Percentiles rank a stretch among this genome's conserved stretches.
Conservation (phyloP, 2,888 invertebrate genomes). For the Toxonevra muliebris region DNA sequence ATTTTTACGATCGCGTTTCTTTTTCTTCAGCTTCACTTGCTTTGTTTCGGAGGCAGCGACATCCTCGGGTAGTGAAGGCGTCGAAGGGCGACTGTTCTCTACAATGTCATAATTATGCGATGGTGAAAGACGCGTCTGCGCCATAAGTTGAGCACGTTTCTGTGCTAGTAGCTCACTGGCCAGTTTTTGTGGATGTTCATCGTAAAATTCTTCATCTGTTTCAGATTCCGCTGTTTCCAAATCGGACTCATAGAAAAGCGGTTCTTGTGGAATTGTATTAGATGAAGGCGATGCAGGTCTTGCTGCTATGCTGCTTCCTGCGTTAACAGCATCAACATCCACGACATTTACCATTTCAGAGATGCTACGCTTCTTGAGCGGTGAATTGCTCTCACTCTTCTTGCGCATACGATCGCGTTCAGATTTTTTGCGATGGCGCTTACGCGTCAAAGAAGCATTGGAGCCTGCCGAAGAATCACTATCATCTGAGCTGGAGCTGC, state of each 20-base stretch:
- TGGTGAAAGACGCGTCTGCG: conserved; percentile 72
- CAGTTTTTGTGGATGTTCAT: conserved; percentile 80
- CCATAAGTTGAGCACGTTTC: conserved; percentile 76
- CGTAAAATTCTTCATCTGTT: conserved; percentile 89
- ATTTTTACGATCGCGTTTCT: conserved; percentile 72
- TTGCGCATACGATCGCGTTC: conserved; percentile 65
- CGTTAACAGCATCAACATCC: conserved; percentile 34
- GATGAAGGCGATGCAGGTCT: conserved; percentile 39
- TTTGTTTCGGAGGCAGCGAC: conserved; percentile 59
- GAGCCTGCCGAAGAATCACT: conserved; percentile 62
- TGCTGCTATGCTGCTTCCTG: conserved; percentile 66
- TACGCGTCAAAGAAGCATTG: conserved; percentile 54
- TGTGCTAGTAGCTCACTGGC: conserved; percentile 79
- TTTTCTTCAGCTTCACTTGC: conserved; percentile 73
- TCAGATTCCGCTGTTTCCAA: conserved; percentile 86
- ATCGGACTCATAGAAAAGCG: conserved; percentile 80
- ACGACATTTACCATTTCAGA: conserved; percentile 33
- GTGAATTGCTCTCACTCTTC: conserved; percentile 50
- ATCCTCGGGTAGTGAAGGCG: conserved; percentile 69
- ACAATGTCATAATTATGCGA: conserved; percentile 71
- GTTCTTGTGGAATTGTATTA: conserved; percentile 61
- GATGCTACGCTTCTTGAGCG: conserved; percentile 42
- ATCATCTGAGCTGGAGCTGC: conserved; percentile 72
- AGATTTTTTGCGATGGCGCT: conserved; percentile 62
- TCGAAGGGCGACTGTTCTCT: conserved; percentile 73